phyloP scores from a whole-genome alignment of 2,888 invertebrate species.

The Dusona sp. region DNA sequence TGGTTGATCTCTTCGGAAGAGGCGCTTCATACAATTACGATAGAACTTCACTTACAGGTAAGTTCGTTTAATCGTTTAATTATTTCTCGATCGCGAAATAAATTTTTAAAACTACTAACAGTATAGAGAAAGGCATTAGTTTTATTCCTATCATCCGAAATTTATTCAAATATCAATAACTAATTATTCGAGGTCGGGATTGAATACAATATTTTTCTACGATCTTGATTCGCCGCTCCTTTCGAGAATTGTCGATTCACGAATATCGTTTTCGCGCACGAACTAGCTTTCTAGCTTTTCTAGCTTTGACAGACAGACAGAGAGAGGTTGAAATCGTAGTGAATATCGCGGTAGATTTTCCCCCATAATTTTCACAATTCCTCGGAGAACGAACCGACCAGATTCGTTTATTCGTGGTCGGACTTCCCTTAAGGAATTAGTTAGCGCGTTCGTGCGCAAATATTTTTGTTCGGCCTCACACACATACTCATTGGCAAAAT shows the following conservation, averaged over 20 bases:
- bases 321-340: constrained; percentile 40
- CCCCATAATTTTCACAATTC: constrained; percentile 63
- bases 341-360: constrained; percentile 58
- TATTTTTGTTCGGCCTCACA: constrained; percentile 16
- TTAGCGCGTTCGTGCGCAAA: constrained; percentile 63
- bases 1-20: no score
- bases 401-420: constrained; percentile 66
- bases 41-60: no score
- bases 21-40: no score
- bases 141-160: constrained; percentile 1
- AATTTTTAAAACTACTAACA: background rate
- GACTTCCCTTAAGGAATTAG: constrained; percentile 69
- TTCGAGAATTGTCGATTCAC: constrained; percentile 36
- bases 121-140: background rate
- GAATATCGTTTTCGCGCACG: constrained; percentile 63
- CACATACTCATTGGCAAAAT: background rate
- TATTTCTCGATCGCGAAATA: constrained; percentile 23
- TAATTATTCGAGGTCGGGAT: constrained; percentile 23
- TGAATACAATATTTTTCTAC: constrained; percentile 54
- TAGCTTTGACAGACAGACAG: constrained; percentile 54
- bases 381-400: constrained; percentile 66
- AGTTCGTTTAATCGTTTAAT: no score
- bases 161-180: no score
- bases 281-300: constrained; percentile 65
- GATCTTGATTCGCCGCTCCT: constrained; percentile 26